Base-by-base conservation (phyloP, 2,113 vertebrate genomes). In the Macquaria ambigua region DNA sequence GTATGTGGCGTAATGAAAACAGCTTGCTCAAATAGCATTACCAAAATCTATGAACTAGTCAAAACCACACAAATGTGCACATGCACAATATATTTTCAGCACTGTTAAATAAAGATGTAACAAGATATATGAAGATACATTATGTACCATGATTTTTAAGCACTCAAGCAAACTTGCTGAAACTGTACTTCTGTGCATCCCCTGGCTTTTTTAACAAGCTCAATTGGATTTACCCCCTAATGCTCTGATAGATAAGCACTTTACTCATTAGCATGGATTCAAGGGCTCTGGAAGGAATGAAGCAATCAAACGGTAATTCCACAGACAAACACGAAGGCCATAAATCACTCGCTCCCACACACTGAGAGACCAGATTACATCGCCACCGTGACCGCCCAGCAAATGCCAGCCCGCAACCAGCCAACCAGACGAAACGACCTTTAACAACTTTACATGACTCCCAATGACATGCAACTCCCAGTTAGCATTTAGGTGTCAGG, bases 281-380 rank as follows among this genome's bases (percentile, higher is more conserved):
- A 83, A 89, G 88, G 83, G 83, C 83, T 88, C 82, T 79, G 92
- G n/a, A 83, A 92, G 88, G 85, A 90, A 92, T 87, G 90, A 90
- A 91, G 90, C 91, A 93, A 94, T 94, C 92, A 93, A 89, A 91
- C 8, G 21, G 82, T 91, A 89, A 94, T 92, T 88, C 91, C 88
- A 83, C 83, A 91, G 84, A 93, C 89, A 91, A 92, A 92, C 91
- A 93, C 52, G 1, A 67, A 71, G 73, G 72, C 83, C 86, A 93
- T 92, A 87, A 93, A 92, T 94, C 91, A 92, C 87, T 79, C 31
- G 74, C 81, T 77, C 82, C 92, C 82, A 75, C 52, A 62, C 53
- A 69, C 66, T 61, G 58, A 83, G 91, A 92, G 74, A 69, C 31
- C 81, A 83, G 92, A 93, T 94, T 87, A 89, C 56, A 87, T 86